phyloP scores from a whole-genome alignment of 1,140 invertebrate species.

The Scaptomyza hsui region DNA sequence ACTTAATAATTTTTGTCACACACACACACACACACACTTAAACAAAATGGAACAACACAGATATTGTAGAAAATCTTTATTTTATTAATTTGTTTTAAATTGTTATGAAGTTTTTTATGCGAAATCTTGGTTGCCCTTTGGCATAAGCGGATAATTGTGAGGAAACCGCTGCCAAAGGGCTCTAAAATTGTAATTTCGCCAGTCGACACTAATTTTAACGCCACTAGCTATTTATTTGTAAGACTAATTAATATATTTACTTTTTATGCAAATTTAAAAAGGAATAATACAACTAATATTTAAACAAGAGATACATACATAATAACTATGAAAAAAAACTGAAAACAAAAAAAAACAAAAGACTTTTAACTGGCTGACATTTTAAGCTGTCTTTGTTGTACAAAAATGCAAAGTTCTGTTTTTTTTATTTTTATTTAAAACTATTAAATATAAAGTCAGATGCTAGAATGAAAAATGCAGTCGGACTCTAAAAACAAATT shows the following conservation, averaged over 20 bases:
- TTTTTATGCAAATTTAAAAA: constrained; percentile 78
- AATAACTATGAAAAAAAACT: constrained; percentile 59
- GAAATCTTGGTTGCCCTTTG: constrained; percentile 50
- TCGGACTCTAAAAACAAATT: constrained; percentile 58
- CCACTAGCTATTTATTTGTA: constrained; percentile 81
- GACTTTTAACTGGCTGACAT: constrained; percentile 70
- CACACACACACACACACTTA: constrained; percentile 22
- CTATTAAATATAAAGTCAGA: constrained; percentile 49
- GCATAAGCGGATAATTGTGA: constrained; percentile 34
- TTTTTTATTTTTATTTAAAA: constrained; percentile 7
- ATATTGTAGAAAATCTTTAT: constrained; percentile 70
- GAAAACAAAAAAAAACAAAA: constrained; percentile 51
- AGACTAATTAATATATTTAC: constrained; percentile 76
- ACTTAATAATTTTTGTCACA: constrained; percentile 45
- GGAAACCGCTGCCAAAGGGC: constrained; percentile 36
- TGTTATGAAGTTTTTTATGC: constrained; percentile 75
- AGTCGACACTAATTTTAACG: constrained; percentile 81
- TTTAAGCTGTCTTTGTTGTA: constrained; percentile 42
- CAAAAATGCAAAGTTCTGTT: constrained; percentile 34
- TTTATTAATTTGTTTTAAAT: constrained; percentile 83
- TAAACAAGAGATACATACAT: constrained; percentile 47
- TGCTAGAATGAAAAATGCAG: constrained; percentile 36
- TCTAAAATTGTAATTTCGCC: constrained; percentile 37
- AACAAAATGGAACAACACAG: constrained; percentile 54
- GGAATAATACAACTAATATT: constrained; percentile 75